phyloP scores from a whole-genome alignment of 2,888 invertebrate genomes.

The Xestia ashworthii region DNA sequence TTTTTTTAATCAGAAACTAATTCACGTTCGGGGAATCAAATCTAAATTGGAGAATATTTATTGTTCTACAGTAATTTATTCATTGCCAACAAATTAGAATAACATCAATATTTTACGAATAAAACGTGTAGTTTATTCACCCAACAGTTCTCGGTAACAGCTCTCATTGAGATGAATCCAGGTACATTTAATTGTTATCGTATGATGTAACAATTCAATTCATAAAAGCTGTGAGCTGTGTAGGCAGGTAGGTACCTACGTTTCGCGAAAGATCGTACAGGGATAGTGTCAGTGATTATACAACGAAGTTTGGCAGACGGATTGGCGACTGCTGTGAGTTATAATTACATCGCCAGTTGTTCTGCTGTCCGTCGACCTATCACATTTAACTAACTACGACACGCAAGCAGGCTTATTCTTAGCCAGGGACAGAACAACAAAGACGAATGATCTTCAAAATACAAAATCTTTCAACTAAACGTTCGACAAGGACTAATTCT shows the following conservation, averaged over 20 bases:
- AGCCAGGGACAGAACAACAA: conserved; percentile 16
- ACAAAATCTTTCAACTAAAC: conserved; percentile 38
- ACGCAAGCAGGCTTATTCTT: conserved; percentile 38
- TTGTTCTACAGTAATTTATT: conserved; percentile 39
- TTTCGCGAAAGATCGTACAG: conserved; percentile 1
- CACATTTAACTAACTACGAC: conserved; percentile 36
- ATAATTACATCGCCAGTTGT: conserved; percentile 43
- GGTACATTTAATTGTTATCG: background rate
- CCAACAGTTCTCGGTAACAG: conserved; percentile 6
- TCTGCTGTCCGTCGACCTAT: conserved; percentile 42
- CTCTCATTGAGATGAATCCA: conserved; percentile 19
- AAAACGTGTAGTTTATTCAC: conserved; percentile 38
- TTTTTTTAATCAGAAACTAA: background rate
- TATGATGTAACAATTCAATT: conserved; percentile 36
- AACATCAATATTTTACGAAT: conserved; percentile 43
- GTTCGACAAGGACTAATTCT: conserved; percentile 58
- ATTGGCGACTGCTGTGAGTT: conserved; percentile 46
- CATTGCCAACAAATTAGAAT: conserved; percentile 38
- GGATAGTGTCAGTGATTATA: conserved; percentile 17
- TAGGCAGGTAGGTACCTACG: background rate
- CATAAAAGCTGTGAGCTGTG: conserved; percentile 8
- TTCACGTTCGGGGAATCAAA: conserved; percentile 24
- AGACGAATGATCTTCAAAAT: conserved; percentile 26
- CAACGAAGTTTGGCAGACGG: conserved; percentile 53
- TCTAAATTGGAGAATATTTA: conserved; percentile 29